A percentile compares a stretch with the other conserved stretches of the same genome.
Conservation (phyloP, 2,113 vertebrate species). For the Syngnathus typhle region DNA sequence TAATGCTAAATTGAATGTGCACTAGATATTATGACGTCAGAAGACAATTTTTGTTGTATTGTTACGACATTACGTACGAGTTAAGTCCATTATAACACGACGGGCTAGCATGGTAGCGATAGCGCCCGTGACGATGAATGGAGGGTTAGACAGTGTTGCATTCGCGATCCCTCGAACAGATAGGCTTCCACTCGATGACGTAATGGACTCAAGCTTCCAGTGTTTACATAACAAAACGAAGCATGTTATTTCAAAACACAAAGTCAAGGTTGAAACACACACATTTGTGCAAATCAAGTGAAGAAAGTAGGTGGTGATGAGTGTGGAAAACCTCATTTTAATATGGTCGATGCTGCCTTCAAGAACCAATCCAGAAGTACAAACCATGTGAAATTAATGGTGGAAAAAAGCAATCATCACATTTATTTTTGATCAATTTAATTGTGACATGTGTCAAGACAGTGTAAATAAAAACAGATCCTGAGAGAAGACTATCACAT, state of each 20-base stretch:
- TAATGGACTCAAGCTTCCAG: background rate
- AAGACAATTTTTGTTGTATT: background rate
- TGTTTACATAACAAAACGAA: background rate
- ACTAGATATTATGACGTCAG: background rate
- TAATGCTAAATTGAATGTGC: background rate
- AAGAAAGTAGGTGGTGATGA: too few species aligned
- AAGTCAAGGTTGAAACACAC: too few species aligned
- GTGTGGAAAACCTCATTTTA: too few species aligned
- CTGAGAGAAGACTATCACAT: constrained; percentile 37
- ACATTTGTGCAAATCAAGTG: too few species aligned
- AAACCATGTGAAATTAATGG: background rate
- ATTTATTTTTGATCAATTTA: constrained; percentile 19
- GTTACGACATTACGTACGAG: background rate
- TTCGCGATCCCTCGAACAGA: constrained; percentile 6
- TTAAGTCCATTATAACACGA: too few species aligned
- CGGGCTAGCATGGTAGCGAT: constrained; percentile 11
- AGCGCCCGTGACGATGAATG: constrained; percentile 38
- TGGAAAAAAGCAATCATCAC: background rate
- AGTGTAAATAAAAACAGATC: constrained; percentile 18
- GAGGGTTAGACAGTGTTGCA: constrained; percentile 18
- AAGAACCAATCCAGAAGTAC: background rate
- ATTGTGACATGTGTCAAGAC: constrained; percentile 32
- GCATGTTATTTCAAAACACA: background rate
- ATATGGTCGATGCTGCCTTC: too few species aligned
- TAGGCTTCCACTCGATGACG: background rate